Percentiles rank a stretch among this genome's conserved stretches.
These are phyloP conservation scores for Argopecten irradians DNA, from an alignment of 1,140 invertebrate species.

Conservation along the genomic window DNA sequence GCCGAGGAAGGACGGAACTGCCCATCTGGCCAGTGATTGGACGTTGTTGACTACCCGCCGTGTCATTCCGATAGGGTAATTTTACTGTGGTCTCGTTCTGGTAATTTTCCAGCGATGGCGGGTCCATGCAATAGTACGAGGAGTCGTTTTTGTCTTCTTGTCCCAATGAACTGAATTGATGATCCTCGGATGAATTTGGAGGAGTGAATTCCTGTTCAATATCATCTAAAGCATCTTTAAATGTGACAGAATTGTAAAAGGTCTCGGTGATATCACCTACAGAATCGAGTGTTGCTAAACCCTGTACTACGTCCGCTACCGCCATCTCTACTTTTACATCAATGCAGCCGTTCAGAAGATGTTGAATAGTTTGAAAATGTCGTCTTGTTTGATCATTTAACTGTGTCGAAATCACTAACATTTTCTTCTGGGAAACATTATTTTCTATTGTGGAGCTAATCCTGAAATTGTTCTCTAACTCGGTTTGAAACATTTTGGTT, in stretches of 20 bases:
- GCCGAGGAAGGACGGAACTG: background rate
- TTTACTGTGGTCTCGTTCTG: background rate
- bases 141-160: background rate
- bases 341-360: background rate
- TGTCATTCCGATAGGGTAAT: background rate
- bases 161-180: background rate
- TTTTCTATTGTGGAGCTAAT: background rate
- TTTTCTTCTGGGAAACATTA: background rate
- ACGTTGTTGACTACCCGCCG: background rate
- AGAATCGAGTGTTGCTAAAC: background rate
- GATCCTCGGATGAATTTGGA: background rate
- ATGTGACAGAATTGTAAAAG: background rate
- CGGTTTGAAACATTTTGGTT: background rate
- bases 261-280: background rate
- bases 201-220: background rate
- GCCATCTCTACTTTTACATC: background rate
- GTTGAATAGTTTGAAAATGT: background rate
- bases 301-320: background rate
- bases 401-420: background rate
- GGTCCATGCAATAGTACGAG: background rate
- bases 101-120: background rate
- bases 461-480: background rate
- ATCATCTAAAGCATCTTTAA: background rate
- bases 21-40: background rate
- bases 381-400: background rate